These are phyloP conservation scores for Eufriesea mexicana DNA, from an alignment of 1,140 invertebrate genomes.

Conservation along the genomic window DNA sequence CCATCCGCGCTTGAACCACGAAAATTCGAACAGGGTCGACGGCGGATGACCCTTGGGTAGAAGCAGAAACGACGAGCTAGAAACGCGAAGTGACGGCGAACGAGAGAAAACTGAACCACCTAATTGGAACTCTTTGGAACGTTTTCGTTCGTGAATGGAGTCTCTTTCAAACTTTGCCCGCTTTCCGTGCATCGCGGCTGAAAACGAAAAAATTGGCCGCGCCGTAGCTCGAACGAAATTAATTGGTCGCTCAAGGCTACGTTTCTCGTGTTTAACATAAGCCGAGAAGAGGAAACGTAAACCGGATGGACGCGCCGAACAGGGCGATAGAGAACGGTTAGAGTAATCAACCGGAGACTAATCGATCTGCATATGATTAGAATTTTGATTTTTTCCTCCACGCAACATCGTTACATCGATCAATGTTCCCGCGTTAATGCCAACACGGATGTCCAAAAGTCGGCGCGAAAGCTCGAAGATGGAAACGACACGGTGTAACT, in stretches of 20 bases:
- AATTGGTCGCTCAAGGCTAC: not conserved
- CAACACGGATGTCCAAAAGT: not conserved
- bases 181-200: not conserved
- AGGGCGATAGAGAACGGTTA: not conserved
- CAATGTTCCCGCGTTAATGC: not conserved
- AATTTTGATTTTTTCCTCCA: not conserved
- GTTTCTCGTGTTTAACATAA: not conserved
- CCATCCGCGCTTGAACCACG: constrained; percentile 13
- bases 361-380: constrained; percentile 11
- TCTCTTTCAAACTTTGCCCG: not conserved
- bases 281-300: not conserved
- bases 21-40: constrained; percentile 25
- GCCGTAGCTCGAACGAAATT: not conserved
- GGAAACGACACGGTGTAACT: constrained; percentile 2
- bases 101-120: not conserved
- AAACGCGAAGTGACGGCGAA: constrained; percentile 11
- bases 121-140: not conserved
- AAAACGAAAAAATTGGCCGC: not conserved
- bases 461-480: too few relatives aligned
- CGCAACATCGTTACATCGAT: not conserved
- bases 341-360: not conserved
- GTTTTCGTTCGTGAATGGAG: not conserved
- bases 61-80: constrained; percentile 21
- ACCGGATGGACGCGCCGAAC: not conserved
- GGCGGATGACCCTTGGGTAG: not conserved